Evolutionary conservation across 2,888 invertebrate species (phyloP).

Genomic region (Entomobrya multifasciata): DNA sequence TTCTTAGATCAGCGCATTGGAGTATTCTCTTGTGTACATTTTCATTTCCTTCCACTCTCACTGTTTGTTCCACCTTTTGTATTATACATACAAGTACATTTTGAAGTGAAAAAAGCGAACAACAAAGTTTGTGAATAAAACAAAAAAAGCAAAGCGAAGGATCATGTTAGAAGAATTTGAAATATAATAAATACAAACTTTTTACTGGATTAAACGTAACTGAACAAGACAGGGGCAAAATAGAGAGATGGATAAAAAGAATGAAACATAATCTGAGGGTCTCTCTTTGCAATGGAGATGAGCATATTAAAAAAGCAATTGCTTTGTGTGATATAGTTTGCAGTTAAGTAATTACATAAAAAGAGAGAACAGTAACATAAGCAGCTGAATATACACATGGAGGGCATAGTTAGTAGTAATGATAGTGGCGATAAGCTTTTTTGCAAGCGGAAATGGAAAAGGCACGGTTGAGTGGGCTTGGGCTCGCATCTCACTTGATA

Average conservation of each 20-base stretch:
- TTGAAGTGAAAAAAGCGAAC: too few relatives aligned
- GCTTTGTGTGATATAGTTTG: neutral
- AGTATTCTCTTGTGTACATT: conserved; percentile 5
- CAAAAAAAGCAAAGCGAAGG: neutral
- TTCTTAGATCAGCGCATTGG: neutral
- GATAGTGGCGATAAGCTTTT: neutral
- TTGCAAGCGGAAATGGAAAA: conserved; percentile 56
- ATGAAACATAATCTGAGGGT: neutral
- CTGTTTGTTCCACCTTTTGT: too few relatives aligned
- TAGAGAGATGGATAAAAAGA: conserved; percentile 2
- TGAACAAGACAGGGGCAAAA: neutral
- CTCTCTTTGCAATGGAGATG: neutral
- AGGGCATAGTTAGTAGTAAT: neutral
- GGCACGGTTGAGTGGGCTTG: conserved; percentile 31
- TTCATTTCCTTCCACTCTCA: conserved; percentile 11
- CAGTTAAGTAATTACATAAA: conserved; percentile 23
- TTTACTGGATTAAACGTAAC: conserved; percentile 36
- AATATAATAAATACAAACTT: conserved; percentile 20
- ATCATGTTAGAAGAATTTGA: neutral
- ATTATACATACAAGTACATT: too few relatives aligned
- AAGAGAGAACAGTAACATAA: neutral
- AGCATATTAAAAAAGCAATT: neutral
- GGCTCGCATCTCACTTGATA: neutral
- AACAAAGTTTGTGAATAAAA: too few relatives aligned
- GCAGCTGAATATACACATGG: neutral